phyloP scores from a whole-genome alignment of 2,113 vertebrate species.

The Emydocephalus ijimae region DNA sequence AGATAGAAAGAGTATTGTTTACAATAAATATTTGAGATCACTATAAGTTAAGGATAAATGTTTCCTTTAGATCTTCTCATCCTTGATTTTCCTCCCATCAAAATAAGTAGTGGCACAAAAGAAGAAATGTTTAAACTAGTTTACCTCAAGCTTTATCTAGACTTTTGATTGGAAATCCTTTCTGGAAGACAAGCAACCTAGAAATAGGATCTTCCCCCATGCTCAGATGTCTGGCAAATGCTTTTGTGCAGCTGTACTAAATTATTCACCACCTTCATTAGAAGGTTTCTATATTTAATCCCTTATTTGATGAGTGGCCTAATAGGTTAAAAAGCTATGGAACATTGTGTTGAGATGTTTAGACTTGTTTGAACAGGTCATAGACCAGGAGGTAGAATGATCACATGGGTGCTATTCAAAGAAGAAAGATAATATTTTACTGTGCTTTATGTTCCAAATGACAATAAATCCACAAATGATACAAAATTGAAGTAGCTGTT shows the following conservation, averaged over 20 bases:
- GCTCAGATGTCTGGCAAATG: slow-evolving; percentile 17
- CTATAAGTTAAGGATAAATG: background rate
- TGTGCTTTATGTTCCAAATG: background rate
- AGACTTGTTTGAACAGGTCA: slow-evolving; percentile 27
- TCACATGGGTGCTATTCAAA: slow-evolving; percentile 21
- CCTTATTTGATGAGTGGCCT: slow-evolving; percentile 4
- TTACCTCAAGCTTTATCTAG: slow-evolving; percentile 35
- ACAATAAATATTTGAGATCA: slow-evolving; percentile 8
- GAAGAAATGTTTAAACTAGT: slow-evolving; percentile 34
- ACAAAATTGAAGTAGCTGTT: slow-evolving; percentile 21
- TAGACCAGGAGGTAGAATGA: slow-evolving; percentile 7
- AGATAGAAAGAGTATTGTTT: background rate
- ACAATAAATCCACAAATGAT: slow-evolving; percentile 8
- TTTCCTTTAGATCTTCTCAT: slow-evolving; percentile 23
- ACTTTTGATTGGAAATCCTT: slow-evolving; percentile 40
- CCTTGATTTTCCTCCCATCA: slow-evolving; percentile 30
- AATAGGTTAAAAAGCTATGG: slow-evolving; percentile 14
- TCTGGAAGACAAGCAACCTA: slow-evolving; percentile 27
- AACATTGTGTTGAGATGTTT: slow-evolving; percentile 33
- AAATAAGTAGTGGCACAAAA: slow-evolving; percentile 8
- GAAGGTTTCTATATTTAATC: slow-evolving; percentile 35
- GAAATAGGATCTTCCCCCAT: slow-evolving; percentile 31
- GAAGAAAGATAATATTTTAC: background rate
- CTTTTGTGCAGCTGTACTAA: slow-evolving; percentile 41
- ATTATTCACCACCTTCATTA: slow-evolving; percentile 49